These are phyloP conservation scores for Saturnia pavonia DNA, from an alignment of 2,888 invertebrate genomes.

Conservation along the genomic window DNA sequence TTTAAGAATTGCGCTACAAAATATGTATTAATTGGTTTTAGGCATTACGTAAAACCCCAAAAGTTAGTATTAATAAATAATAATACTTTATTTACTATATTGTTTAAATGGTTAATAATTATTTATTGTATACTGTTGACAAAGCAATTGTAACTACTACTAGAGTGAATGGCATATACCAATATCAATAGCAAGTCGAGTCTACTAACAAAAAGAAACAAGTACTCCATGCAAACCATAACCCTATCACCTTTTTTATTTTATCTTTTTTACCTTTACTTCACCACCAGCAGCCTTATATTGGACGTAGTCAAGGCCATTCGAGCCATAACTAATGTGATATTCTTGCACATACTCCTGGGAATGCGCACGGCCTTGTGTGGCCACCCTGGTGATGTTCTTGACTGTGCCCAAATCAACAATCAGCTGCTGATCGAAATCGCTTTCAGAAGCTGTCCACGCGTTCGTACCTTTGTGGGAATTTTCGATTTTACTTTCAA, in stretches of 20 bases:
- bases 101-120: background rate
- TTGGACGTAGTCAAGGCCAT: constrained; percentile 93
- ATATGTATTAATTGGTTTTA: constrained; percentile 8
- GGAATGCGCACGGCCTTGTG: constrained; percentile 94
- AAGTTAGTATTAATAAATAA: background rate
- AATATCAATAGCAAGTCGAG: constrained; percentile 1
- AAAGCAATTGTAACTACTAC: constrained; percentile 15
- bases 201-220: constrained; percentile 24
- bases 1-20: constrained; percentile 12
- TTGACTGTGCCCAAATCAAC: constrained; percentile 93
- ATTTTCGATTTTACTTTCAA: constrained; percentile 36
- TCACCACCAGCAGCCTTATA: constrained; percentile 95
- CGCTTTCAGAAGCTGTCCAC: constrained; percentile 95
- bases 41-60: background rate
- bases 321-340: constrained; percentile 95
- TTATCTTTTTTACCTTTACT: constrained; percentile 86
- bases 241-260: constrained; percentile 32
- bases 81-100: background rate
- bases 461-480: constrained; percentile 89
- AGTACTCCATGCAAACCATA: constrained; percentile 30
- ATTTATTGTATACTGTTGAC: background rate
- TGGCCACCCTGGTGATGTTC: constrained; percentile 94
- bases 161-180: background rate
- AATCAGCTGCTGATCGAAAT: constrained; percentile 95
- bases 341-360: constrained; percentile 97